Base-by-base conservation (phyloP, 2,113 vertebrate species). In the Probosciger aterrimus region DNA sequence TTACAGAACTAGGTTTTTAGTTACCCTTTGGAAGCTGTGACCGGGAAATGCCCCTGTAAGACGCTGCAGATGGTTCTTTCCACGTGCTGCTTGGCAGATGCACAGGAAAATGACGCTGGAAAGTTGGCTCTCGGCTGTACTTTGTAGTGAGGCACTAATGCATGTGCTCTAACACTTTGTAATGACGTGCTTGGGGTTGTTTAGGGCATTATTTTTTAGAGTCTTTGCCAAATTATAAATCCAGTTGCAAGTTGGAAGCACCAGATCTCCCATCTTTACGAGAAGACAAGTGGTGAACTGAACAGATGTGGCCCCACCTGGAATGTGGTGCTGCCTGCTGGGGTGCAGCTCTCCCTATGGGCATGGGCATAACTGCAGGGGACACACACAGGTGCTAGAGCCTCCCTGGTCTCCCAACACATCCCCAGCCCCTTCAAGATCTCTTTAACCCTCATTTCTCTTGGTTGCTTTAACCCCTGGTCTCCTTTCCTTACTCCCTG, bases 201-300 rank as follows among this genome's bases (percentile, higher is more conserved):
- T 22, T 50, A 8, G 14, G 3, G 25, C 6, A 17, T 9, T 43
- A 30, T 55, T 55, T 55, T 53, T 5, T 18, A 7, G 6, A 44
- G 81, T 76, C 70, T 79, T 91, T 90, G 95, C 92, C 97, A 96
- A 95, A 92, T 95, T 77, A 82, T 79, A 96, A 95, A 89, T 44
- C 47, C 62, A 85, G 69, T 90, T 69, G 85, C 89, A 88, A 93
- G 60, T 7, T 86, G 74, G 89, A 95, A 96, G 94, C 8, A 28
- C 15, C 49, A 89, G 96, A 91, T 75, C 84, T 96, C 57, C 74
- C 19, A 41, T 67, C 82, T 93, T 92, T 60, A 47, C 4, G 9
- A 86, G 90, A 89, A 91, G 80, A n/a, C 9, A 33, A 86, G 49
- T 0, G 1, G 37, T 49, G 83, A 93, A 15, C 35, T 57, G 85